Evolutionary conservation across 2,888 invertebrate genomes (phyloP).

Genomic region (Aphidius colemani): DNA sequence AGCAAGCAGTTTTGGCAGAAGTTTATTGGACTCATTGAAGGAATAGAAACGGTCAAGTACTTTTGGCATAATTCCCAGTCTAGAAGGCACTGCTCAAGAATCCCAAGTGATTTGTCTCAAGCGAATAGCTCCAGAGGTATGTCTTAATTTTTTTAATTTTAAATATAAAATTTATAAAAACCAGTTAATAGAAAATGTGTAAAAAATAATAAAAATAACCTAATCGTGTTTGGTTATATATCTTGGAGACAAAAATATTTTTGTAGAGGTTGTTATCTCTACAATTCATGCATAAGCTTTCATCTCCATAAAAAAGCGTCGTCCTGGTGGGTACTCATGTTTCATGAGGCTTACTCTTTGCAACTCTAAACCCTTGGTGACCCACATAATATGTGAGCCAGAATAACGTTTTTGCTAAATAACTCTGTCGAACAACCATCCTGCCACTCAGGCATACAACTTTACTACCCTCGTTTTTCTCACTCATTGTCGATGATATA

Average conservation of each 20-base stretch:
- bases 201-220: too few relatives aligned
- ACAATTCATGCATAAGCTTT: conserved; percentile 55
- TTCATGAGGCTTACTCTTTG: conserved; percentile 51
- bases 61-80: conserved; percentile 11
- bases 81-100: not conserved
- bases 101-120: too few relatives aligned
- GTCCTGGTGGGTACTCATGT: conserved; percentile 50
- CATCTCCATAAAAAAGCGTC: conserved; percentile 55
- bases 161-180: too few relatives aligned
- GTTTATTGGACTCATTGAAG: conserved; percentile 13
- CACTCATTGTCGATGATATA: conserved; percentile 16
- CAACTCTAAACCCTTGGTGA: conserved; percentile 49
- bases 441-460: conserved; percentile 27
- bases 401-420: conserved; percentile 50
- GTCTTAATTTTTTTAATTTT: too few relatives aligned
- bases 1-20: conserved; percentile 6
- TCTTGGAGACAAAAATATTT: too few relatives aligned
- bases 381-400: conserved; percentile 52
- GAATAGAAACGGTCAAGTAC: conserved; percentile 14
- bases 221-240: too few relatives aligned
- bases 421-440: conserved; percentile 38
- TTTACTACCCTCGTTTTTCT: conserved; percentile 26
- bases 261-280: conserved; percentile 33
- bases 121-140: too few relatives aligned
- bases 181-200: too few relatives aligned